A percentile compares a stretch with the other conserved stretches of the same genome.
Evolutionary conservation across 2,797 vertebrate genomes (phyloP).

Genomic region (Leptatherina wallacei): DNA sequence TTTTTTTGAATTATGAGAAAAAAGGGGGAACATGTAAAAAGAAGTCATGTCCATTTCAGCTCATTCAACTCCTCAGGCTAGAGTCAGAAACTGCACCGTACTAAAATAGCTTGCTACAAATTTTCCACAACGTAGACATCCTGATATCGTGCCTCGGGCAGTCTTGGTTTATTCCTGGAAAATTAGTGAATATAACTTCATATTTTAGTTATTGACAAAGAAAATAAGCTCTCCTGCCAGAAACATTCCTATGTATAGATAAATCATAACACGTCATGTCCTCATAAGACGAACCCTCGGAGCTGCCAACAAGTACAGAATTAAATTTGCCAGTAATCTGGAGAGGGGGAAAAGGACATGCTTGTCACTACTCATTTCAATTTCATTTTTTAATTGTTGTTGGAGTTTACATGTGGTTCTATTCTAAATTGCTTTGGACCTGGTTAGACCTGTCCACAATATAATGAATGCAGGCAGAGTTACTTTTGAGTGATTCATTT

Average conservation of each 20-base stretch:
- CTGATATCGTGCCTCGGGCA: conserved; percentile 21
- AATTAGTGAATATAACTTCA: conserved; percentile 35
- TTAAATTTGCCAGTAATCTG: conserved; percentile 23
- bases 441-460: not conserved
- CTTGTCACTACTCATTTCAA: conserved; percentile 36
- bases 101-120: conserved; percentile 44
- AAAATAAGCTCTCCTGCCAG: conserved; percentile 32
- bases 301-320: conserved; percentile 22
- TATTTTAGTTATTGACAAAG: conserved; percentile 17
- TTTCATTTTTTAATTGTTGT: conserved; percentile 15
- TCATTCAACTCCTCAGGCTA: conserved; percentile 23
- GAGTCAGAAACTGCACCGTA: conserved; percentile 25
- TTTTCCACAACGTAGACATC: conserved; percentile 29
- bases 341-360: conserved; percentile 27
- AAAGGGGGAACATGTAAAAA: not conserved
- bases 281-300: conserved; percentile 26
- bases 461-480: conserved; percentile 5
- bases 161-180: conserved; percentile 37
- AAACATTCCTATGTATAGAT: conserved; percentile 28
- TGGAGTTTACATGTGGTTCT: conserved; percentile 4
- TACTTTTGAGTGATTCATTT: not conserved
- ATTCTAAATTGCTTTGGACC: conserved; percentile 18
- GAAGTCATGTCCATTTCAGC: conserved; percentile 3
- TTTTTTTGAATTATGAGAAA: not conserved
- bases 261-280: conserved; percentile 4